Evolutionary conservation across 2,888 invertebrate genomes (phyloP), one percentile per base, ranked within the genome.

Genomic region (Trichopoda pennipes): DNA sequence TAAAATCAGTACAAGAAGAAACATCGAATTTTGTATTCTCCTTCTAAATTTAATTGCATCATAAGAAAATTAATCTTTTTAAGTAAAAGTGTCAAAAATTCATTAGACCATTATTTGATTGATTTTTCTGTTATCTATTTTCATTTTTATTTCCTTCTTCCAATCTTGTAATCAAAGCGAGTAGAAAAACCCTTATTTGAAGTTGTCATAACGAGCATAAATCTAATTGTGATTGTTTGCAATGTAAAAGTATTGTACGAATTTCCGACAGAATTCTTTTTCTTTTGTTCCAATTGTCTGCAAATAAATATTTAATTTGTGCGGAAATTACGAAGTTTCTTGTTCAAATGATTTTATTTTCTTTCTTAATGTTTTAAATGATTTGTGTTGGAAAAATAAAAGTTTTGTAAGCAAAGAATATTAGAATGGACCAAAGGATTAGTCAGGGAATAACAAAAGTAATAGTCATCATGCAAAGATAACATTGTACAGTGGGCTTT

Each of bases 231-330:
- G 61, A 47, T 53, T 68, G 53, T 70, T 70, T 64, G 56, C 60
- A 16, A 70, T 58, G 53, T 21, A 60, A 16, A 70, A 53, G 53
- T 21, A 60, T 66, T 70, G 64, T 64, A 23, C 60, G 49, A 42
- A 64, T 70, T 80, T 75, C 70, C 70, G 75, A 70, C 56, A 70
- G 23, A 75, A 64, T 66, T 60, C 51, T n/a, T 58, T 17, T 60
- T 80, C 61, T 35, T 75, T 80, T 75, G 56, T 75, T 70, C 70
- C 63, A 70, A n/a, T 70, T 80, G 80, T 76, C 70, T 76, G 80
- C 64, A 80, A 66, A 69, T 66, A 76, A 74, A 76, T 76, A 75
- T 61, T 69, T 80, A 74, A 80, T 74, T 74, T 76, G 60, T 80
- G 32, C 53, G 76, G 70, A 70, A 55, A 76, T 80, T 70, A 80